Conservation (phyloP, 1,140 invertebrate genomes). For the Drosophila repletoides region DNA sequence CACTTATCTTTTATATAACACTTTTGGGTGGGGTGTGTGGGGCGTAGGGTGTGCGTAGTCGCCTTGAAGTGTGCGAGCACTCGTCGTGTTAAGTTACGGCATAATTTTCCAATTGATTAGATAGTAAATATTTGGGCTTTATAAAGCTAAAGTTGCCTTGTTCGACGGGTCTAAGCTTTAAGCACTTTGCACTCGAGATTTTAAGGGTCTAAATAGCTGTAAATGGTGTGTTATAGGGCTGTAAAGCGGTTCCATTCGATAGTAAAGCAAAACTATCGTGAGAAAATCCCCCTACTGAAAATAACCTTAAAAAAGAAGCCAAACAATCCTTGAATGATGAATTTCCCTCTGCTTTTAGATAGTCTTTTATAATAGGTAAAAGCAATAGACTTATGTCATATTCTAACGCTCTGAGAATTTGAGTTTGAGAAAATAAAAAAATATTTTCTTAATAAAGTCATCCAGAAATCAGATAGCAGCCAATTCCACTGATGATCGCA, state of each 20-base stretch:
- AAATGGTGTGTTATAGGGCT: neutral
- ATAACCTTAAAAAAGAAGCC: no score
- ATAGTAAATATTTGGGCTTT: conserved; percentile 27
- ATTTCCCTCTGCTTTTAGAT: no score
- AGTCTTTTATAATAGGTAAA: no score
- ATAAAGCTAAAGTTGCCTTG: neutral
- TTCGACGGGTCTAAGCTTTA: neutral
- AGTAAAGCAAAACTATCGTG: no score
- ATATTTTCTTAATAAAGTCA: no score
- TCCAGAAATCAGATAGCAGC: no score
- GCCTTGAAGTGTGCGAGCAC: conserved; percentile 18
- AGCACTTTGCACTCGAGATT: conserved; percentile 1
- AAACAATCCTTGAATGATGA: no score
- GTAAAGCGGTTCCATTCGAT: neutral
- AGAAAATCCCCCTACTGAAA: no score
- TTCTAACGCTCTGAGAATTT: no score
- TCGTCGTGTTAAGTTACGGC: neutral
- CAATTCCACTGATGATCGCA: no score
- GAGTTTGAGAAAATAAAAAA: no score
- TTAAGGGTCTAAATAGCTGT: neutral
- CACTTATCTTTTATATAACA: conserved; percentile 23
- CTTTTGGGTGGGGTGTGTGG: neutral
- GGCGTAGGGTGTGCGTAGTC: neutral
- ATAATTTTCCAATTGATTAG: conserved; percentile 26
- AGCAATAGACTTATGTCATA: no score